Percentiles rank a stretch among this genome's conserved stretches.
These are phyloP conservation scores for Hypsibius dujardini DNA, from an alignment of 1,140 invertebrate species.

Conservation along the genomic window DNA sequence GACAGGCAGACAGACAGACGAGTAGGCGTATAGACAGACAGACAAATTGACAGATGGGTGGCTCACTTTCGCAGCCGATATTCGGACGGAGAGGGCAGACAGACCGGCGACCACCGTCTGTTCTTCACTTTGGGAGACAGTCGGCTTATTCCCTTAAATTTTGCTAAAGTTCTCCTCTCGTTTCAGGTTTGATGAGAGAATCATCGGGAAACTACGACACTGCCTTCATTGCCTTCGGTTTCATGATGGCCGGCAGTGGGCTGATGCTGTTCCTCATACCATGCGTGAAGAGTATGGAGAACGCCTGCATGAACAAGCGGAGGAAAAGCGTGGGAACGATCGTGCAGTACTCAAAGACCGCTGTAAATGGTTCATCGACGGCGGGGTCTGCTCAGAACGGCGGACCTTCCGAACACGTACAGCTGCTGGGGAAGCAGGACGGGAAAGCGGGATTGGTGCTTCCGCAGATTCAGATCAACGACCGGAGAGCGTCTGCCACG, in stretches of 20 bases:
- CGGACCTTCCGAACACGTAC: background rate
- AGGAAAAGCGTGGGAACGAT: too few species aligned
- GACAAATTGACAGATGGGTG: conserved; percentile 16
- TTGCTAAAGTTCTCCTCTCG: too few species aligned
- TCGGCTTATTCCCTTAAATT: conserved; percentile 25
- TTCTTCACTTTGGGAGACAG: background rate
- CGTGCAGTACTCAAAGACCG: background rate
- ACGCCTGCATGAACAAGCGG: background rate
- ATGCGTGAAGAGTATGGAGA: conserved; percentile 35
- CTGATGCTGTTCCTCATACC: conserved; percentile 71
- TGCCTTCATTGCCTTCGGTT: conserved; percentile 60
- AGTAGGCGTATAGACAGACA: background rate
- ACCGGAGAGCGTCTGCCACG: conserved; percentile 2
- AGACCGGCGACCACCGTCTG: background rate
- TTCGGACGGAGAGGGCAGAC: background rate
- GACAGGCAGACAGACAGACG: background rate
- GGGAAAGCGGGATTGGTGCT: background rate
- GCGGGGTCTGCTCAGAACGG: background rate
- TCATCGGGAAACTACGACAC: conserved; percentile 53
- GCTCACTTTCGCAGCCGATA: conserved; percentile 16
- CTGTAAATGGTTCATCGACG: background rate
- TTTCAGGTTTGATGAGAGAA: conserved; percentile 61
- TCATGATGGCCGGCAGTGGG: conserved; percentile 64
- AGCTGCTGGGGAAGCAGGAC: background rate
- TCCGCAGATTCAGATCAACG: background rate